These are phyloP conservation scores for Drosophila kurseongensis DNA, from an alignment of 1,140 invertebrate genomes.

Conservation along the genomic window DNA sequence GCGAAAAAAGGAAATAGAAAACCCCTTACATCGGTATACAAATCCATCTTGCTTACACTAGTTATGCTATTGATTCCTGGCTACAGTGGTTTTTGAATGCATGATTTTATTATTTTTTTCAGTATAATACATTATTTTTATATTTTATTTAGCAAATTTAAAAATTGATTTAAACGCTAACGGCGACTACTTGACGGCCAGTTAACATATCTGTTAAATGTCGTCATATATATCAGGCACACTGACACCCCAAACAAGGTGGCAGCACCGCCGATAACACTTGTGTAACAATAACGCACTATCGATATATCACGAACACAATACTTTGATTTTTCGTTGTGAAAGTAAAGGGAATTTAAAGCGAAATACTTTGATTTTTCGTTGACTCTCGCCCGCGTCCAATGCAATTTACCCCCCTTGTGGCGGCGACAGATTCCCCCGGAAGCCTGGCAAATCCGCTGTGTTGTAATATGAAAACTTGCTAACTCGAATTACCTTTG, in stretches of 20 bases:
- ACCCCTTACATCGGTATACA: too few relatives aligned
- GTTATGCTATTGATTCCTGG: too few relatives aligned
- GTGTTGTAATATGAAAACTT: constrained; percentile 32
- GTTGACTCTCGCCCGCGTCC: constrained; percentile 23
- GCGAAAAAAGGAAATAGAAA: too few relatives aligned
- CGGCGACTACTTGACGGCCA: neutral
- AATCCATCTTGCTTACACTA: too few relatives aligned
- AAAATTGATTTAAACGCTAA: neutral
- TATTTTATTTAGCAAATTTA: neutral
- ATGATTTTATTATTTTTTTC: too few relatives aligned
- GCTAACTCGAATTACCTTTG: constrained; percentile 22
- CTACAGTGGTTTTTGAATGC: too few relatives aligned
- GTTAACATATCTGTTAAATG: neutral
- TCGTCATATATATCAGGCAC: neutral
- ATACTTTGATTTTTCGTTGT: constrained; percentile 38
- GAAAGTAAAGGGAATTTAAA: constrained; percentile 37
- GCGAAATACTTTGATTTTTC: constrained; percentile 22
- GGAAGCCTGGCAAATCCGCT: constrained; percentile 11
- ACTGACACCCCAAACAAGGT: neutral
- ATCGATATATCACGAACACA: constrained; percentile 24
- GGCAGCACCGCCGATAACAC: constrained; percentile 11
- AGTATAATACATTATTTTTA: too few relatives aligned
- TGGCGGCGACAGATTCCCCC: constrained; percentile 3
- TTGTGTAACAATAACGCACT: constrained; percentile 20
- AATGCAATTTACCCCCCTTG: constrained; percentile 20